Evolutionary conservation across 2,888 invertebrate genomes (phyloP).

Genomic region (Caenorhabditis angaria): DNA sequence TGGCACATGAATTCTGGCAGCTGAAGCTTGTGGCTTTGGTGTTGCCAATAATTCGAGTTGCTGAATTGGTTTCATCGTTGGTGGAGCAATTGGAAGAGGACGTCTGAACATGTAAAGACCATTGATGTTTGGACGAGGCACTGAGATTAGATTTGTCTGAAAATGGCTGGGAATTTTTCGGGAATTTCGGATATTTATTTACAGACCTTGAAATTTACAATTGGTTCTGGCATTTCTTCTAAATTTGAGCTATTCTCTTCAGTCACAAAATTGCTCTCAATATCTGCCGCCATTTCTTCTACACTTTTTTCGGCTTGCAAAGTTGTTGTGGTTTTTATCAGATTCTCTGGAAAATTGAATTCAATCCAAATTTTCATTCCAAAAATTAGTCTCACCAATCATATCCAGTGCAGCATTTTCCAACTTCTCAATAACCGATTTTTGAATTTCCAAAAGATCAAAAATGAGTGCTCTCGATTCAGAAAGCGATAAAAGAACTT

Average conservation of each 20-base stretch:
- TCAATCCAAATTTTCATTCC: neutral
- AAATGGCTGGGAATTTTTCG: neutral
- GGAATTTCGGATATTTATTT: neutral
- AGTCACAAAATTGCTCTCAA: conserved; percentile 16
- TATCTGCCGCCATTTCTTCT: neutral
- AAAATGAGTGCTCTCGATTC: conserved; percentile 26
- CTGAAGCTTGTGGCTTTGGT: neutral
- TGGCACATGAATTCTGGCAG: neutral
- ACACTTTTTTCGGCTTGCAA: neutral
- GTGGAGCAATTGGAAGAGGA: conserved; percentile 28
- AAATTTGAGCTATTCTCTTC: conserved; percentile 5
- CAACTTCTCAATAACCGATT: conserved; percentile 25
- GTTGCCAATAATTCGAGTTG: neutral
- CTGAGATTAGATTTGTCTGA: conserved; percentile 16
- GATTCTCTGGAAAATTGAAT: neutral
- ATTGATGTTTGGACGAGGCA: neutral
- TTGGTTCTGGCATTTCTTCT: neutral
- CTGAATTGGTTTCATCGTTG: conserved; percentile 19
- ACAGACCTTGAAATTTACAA: no score
- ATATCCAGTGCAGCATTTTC: conserved; percentile 29
- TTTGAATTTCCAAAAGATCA: conserved; percentile 31
- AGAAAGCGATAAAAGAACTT: conserved; percentile 26
- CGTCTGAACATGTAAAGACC: conserved; percentile 11
- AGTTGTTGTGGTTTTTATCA: neutral
- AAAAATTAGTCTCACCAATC: conserved; percentile 17